Conservation (phyloP, 2,888 invertebrate genomes). For the Anoplius nigerrimus region DNA sequence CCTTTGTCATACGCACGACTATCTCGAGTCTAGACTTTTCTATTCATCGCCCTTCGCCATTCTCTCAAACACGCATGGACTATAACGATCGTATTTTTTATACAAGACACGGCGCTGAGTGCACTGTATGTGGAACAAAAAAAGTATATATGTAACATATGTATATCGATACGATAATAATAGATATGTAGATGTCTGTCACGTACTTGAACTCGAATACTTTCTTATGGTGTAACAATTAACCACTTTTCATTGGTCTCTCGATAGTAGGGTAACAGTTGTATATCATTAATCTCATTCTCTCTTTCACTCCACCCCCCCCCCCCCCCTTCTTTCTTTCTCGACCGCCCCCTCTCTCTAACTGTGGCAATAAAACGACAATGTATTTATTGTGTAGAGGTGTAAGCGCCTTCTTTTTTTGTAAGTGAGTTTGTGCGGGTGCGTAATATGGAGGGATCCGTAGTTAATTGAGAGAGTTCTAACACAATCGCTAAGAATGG, state of each 20-base stretch:
- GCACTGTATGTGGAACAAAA: slow-evolving; percentile 3
- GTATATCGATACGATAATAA: not conserved
- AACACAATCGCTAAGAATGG: not conserved
- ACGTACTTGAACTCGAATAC: not conserved
- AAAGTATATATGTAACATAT: slow-evolving; percentile 30
- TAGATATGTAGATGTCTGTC: too few relatives aligned
- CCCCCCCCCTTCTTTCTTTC: too few relatives aligned
- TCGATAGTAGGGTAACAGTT: slow-evolving; percentile 5
- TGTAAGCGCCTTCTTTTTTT: slow-evolving; percentile 6
- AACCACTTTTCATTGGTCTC: not conserved
- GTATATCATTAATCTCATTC: slow-evolving; percentile 6
- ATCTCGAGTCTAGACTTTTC: slow-evolving; percentile 34
- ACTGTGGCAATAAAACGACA: slow-evolving; percentile 45
- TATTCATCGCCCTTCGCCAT: slow-evolving; percentile 18
- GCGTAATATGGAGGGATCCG: not conserved
- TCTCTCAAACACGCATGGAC: slow-evolving; percentile 15
- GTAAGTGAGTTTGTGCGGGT: not conserved
- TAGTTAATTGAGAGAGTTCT: not conserved
- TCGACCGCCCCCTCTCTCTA: slow-evolving; percentile 20
- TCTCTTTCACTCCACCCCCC: too few relatives aligned
- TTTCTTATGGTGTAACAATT: not conserved
- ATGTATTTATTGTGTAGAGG: slow-evolving; percentile 16
- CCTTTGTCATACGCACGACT: slow-evolving; percentile 40
- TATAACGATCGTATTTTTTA: slow-evolving; percentile 45
- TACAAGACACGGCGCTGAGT: slow-evolving; percentile 33